Base-by-base conservation (phyloP, 1,140 invertebrate species). In the Achroia grisella region DNA sequence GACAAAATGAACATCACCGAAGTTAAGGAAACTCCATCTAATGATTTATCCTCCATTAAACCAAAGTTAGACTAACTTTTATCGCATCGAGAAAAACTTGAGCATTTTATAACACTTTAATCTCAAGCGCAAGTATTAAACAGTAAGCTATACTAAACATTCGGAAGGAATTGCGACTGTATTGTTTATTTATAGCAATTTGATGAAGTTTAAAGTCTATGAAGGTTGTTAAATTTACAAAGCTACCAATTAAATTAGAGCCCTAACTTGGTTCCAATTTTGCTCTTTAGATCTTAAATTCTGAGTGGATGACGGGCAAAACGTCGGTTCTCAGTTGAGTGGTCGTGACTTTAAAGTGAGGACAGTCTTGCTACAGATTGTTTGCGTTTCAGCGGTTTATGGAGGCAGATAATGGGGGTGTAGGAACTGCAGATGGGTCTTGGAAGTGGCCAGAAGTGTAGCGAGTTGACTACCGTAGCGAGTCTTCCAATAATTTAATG, bases 351-450 rank as follows among this genome's bases (percentile, higher is more conserved):
- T 65, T 58, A 56, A 54, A 52, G 50, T 51, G 50, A 69, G 56
- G 53, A 62, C 56, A 61, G 33, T 44, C 59, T 65, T 44, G 44
- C 50, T 62, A 52, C 53, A 61, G 70, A 82, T 71, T 82, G 70
- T 76, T 72, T 72, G 64, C 52, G 51, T 72, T 63, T 62, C 66
- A 62, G 61, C 62, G 64, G 71, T 77, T 79, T 82, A 79, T 79
- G 73, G 64, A 73, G 62, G 62, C 58, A 71, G 67, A 75, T 82
- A 82, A 76, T 74, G 62, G 70, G 56, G 39, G 62, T 63, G 67
- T 68, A 71, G 56, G 44, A 70, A 70, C 56, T 43, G 64, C 75
- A 81, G 75, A 75, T 81, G 75, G 53, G 71, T 67, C 72, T 68
- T 50, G 40, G 28, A 37, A 34, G 47, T 40, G 58, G 70, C 66